Base-by-base conservation (phyloP, 2,113 vertebrate genomes). In the Hydrochoerus hydrochaeris region DNA sequence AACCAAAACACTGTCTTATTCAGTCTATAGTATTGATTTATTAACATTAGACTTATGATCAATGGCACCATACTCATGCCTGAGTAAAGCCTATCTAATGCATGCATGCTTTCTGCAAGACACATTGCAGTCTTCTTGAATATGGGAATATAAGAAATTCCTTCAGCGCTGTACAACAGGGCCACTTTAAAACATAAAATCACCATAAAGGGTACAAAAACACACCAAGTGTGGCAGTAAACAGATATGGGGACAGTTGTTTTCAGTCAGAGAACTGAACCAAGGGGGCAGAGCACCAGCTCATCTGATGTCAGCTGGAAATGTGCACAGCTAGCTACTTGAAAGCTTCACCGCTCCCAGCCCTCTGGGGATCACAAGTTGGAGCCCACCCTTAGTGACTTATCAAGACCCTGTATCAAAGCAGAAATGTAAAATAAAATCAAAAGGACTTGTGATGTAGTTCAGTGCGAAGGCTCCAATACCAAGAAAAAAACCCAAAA, bases 281-380 rank as follows among this genome's bases (percentile, higher is more conserved):
- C 3, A 16, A 12, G 57, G 62, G 26, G 14, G 41, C 32, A 8
- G 35, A 71, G 35, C 1, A 0, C n/a, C 3, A 6, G 46, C 38
- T 13, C 3, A 4, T 63, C 75, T 16, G 30, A 5, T 11, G 78
- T 95, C 35, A 57, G 20, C 32, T 10, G 46, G 69, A 85, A 38
- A 41, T 0, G 0, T 2, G 4, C 41, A n/a, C 2, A 0, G 7
- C 44, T 10, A n/a, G 14, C 5, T 2, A 0, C 49, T 67, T 16
- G 35, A 78, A 62, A 24, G 32, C 3, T 17, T 41, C 85, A n/a
- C 57, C 19, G 20, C 7, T 94, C 30, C 26, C 44, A 49, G 7
- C 13, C 13, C 75, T 49, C 44, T 78, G 75, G 44, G 26, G 44
- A 17, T 78, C 14, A 49, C 75, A 78, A 49, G 75, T 49, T 49